phyloP scores from a whole-genome alignment of 2,113 vertebrate species.

The Pseudonaja textilis region DNA sequence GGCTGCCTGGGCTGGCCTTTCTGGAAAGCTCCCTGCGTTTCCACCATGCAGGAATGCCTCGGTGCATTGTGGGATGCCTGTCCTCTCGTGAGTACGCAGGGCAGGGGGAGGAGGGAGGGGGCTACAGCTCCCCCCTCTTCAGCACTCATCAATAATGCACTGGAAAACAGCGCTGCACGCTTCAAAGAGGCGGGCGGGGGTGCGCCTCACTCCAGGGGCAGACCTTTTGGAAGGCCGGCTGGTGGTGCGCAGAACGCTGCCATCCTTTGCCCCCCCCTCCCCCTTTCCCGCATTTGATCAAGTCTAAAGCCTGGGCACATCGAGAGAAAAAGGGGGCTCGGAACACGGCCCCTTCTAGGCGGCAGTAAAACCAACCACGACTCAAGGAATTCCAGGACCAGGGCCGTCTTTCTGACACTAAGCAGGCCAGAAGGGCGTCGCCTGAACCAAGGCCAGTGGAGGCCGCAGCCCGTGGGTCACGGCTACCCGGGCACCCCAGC shows the following conservation, averaged over 20 bases:
- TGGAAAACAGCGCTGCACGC: not conserved
- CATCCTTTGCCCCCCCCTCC: not conserved
- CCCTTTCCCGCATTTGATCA: not conserved
- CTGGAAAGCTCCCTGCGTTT: not conserved
- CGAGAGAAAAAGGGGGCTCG: not conserved
- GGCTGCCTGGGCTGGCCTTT: not conserved
- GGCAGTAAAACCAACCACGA: not conserved
- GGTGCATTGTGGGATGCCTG: slow-evolving; percentile 28
- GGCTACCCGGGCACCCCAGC: not conserved
- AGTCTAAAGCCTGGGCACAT: not conserved
- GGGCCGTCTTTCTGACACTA: no score
- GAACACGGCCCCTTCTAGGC: not conserved
- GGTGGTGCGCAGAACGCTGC: not conserved
- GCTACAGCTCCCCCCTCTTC: not conserved
- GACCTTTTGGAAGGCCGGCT: not conserved
- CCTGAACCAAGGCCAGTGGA: not conserved
- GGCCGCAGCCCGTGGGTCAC: no score
- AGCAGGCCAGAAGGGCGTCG: not conserved
- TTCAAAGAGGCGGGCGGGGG: not conserved
- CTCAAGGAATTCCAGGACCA: not conserved
- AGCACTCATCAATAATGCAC: slow-evolving; percentile 22
- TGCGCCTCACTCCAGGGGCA: not conserved
- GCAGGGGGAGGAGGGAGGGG: not conserved
- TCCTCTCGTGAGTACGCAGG: not conserved
- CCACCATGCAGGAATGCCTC: slow-evolving; percentile 11